Evolutionary conservation across 2,113 vertebrate species (phyloP).

Genomic region (Pipra filicauda): DNA sequence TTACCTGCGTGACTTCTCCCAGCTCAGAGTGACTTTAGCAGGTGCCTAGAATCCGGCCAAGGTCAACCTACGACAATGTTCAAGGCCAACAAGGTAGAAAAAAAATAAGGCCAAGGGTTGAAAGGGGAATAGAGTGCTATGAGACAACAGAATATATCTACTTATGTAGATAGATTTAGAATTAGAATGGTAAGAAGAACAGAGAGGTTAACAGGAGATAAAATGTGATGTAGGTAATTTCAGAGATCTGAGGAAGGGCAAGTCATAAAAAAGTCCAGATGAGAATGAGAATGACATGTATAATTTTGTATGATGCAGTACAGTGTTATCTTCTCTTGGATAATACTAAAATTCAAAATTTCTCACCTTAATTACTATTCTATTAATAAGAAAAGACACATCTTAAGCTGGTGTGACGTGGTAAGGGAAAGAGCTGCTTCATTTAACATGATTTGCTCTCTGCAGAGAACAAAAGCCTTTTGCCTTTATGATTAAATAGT

Average conservation of each 20-base stretch:
- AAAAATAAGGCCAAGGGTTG: not conserved
- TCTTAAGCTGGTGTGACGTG: not conserved
- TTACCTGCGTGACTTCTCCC: no score
- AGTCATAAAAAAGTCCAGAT: not conserved
- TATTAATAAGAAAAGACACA: slow-evolving; percentile 10
- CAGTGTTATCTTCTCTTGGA: not conserved
- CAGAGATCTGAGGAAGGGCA: not conserved
- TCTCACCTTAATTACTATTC: slow-evolving; percentile 34
- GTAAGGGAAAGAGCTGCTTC: not conserved
- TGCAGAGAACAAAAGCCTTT: slow-evolving; percentile 45
- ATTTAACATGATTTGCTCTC: slow-evolving; percentile 12
- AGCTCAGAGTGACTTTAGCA: no score
- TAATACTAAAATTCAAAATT: not conserved
- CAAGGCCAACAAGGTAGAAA: not conserved
- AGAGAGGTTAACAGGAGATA: not conserved
- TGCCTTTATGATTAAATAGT: slow-evolving; percentile 46
- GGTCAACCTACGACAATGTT: no score
- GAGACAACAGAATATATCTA: not conserved
- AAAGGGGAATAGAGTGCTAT: not conserved
- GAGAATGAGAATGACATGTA: not conserved
- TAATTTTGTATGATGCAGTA: not conserved
- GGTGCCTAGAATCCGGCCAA: no score
- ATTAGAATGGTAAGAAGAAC: not conserved
- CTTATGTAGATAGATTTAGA: not conserved
- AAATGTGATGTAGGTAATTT: not conserved